phyloP scores from a whole-genome alignment of 2,888 invertebrate species.

The Crepidodera aurea region DNA sequence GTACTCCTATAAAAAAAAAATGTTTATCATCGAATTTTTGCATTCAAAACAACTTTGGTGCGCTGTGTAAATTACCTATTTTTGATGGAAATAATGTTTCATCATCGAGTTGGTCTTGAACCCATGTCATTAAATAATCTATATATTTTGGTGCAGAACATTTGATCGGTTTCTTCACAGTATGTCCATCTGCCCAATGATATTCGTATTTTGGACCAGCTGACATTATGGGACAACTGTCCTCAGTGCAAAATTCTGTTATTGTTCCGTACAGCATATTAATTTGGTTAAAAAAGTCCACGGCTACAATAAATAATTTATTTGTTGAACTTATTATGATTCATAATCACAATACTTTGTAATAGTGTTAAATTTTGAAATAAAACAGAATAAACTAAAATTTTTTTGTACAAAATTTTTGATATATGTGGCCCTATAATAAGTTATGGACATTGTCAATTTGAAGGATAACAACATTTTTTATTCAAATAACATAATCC shows the following conservation, averaged over 20 bases:
- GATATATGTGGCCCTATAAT: too few relatives aligned
- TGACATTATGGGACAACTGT: conserved; percentile 97
- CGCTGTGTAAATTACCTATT: conserved; percentile 70
- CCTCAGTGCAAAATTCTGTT: conserved; percentile 99
- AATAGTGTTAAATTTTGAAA: too few relatives aligned
- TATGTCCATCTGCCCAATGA: conserved; percentile 99
- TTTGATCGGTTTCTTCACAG: conserved; percentile 98
- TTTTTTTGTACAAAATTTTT: too few relatives aligned
- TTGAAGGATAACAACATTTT: too few relatives aligned
- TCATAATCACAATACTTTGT: too few relatives aligned
- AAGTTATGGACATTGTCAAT: too few relatives aligned
- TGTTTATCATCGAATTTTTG: too few relatives aligned
- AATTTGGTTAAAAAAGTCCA: conserved; percentile 99
- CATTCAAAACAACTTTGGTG: too few relatives aligned
- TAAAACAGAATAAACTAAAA: too few relatives aligned
- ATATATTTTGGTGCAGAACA: conserved; percentile 99
- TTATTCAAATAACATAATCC: too few relatives aligned
- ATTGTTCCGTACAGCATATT: conserved; percentile 99
- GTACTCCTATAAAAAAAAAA: conserved; percentile 80
- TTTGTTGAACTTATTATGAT: too few relatives aligned
- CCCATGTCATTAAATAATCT: conserved; percentile 99
- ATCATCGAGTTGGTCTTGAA: conserved; percentile 98
- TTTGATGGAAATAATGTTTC: conserved; percentile 98
- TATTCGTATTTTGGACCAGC: conserved; percentile 99
- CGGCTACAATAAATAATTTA: conserved; percentile 76